Evolutionary conservation across 1,140 invertebrate species (phyloP).

Genomic region (Formica exsecta): DNA sequence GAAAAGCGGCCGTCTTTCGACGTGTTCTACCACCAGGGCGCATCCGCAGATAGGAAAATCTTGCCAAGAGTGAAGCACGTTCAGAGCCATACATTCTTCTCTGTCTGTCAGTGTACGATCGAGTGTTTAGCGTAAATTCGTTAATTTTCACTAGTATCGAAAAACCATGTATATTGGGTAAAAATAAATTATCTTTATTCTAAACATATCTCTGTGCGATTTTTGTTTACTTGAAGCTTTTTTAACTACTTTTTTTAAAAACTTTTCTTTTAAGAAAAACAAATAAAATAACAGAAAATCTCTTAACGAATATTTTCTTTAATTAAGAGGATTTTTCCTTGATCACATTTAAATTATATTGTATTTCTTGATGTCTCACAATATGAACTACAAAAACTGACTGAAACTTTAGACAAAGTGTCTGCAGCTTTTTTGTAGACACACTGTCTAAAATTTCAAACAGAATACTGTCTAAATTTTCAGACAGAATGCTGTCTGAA

Average conservation of each 20-base stretch:
- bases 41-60: conserved; percentile 92
- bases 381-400: too few species aligned
- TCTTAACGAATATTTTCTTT: not conserved
- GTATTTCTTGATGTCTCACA: too few species aligned
- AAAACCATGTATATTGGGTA: not conserved
- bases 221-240: not conserved
- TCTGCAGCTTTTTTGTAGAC: too few species aligned
- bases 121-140: conserved; percentile 32
- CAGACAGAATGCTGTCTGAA: too few species aligned
- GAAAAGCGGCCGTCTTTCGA: conserved; percentile 94
- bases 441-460: too few species aligned
- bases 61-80: conserved; percentile 90
- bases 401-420: too few species aligned
- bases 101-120: conserved; percentile 80
- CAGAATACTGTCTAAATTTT: too few species aligned
- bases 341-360: not conserved
- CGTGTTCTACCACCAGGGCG: conserved; percentile 94
- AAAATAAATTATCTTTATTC: not conserved
- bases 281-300: not conserved
- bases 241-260: not conserved
- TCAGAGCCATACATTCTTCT: conserved; percentile 90
- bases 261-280: not conserved
- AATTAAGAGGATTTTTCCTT: not conserved
- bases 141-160: not conserved
- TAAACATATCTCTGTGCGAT: not conserved